Conservation (phyloP, 2,113 vertebrate species). For the Etia nguti region DNA sequence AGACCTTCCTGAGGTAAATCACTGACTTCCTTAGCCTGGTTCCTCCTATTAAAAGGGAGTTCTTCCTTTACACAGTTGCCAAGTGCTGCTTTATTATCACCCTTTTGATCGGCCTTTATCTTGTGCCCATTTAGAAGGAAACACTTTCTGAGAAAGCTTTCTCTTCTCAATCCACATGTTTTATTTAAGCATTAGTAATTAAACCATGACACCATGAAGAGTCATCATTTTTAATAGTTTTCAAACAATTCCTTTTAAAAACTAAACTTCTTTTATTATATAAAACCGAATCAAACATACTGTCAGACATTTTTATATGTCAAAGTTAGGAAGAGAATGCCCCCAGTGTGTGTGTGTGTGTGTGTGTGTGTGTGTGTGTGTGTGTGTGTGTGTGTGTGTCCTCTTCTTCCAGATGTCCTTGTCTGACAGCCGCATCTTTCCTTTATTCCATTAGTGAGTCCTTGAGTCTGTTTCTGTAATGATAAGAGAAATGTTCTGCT, state of each 20-base stretch:
- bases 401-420: slow-evolving; percentile 8
- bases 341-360: not conserved
- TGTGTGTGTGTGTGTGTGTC: not conserved
- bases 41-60: not conserved
- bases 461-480: slow-evolving; percentile 27
- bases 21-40: not conserved
- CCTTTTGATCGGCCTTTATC: not conserved
- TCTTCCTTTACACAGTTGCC: not conserved
- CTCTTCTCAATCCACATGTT: not conserved
- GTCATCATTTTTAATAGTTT: not conserved
- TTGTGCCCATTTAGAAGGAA: not conserved
- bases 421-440: not conserved
- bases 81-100: not conserved
- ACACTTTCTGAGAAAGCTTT: too few relatives aligned
- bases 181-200: not conserved
- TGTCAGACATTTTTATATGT: not conserved
- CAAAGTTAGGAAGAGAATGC: not conserved
- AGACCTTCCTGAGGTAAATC: not conserved
- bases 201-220: not conserved
- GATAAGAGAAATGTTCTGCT: slow-evolving; percentile 28
- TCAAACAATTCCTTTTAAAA: not conserved
- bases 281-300: not conserved
- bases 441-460: slow-evolving; percentile 33
- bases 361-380: not conserved
- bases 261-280: not conserved